Conservation (phyloP, 2,888 invertebrate genomes). For the Pyralis farinalis region DNA sequence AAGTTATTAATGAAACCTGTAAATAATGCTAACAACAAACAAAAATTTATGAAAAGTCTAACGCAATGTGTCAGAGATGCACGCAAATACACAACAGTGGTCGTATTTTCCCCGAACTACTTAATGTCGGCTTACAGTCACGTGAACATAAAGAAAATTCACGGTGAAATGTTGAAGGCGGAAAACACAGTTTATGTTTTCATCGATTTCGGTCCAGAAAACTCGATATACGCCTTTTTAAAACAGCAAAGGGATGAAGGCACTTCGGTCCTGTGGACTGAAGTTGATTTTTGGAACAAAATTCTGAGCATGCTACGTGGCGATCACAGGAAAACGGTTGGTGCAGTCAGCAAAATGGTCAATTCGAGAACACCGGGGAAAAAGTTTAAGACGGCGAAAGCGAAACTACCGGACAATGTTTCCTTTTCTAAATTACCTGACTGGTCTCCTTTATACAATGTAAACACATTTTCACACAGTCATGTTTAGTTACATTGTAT, state of each 20-base stretch:
- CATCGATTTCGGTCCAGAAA: conserved; percentile 60
- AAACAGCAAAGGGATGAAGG: conserved; percentile 59
- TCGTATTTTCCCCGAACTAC: conserved; percentile 67
- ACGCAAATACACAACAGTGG: conserved; percentile 34
- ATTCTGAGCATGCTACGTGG: conserved; percentile 39
- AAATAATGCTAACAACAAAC: conserved; percentile 28
- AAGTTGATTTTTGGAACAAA: conserved; percentile 59
- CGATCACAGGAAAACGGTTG: conserved; percentile 16
- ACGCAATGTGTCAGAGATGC: conserved; percentile 33
- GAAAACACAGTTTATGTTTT: conserved; percentile 61
- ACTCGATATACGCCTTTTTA: conserved; percentile 67
- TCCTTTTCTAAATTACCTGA: conserved; percentile 43
- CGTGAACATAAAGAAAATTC: conserved; percentile 67
- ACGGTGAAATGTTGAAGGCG: conserved; percentile 58
- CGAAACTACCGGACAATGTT: conserved; percentile 30
- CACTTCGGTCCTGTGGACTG: conserved; percentile 57
- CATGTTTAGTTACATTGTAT: conserved; percentile 57
- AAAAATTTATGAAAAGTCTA: conserved; percentile 32
- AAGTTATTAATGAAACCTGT: conserved; percentile 36
- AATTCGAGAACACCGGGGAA: conserved; percentile 9
- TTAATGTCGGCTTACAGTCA: conserved; percentile 60
- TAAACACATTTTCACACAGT: conserved; percentile 49
- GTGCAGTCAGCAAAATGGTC: conserved; percentile 10
- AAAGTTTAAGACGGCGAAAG: conserved; percentile 22
- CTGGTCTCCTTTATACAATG: conserved; percentile 37